phyloP scores from a whole-genome alignment of 2,888 invertebrate genomes.

The Parelbella ahira region DNA sequence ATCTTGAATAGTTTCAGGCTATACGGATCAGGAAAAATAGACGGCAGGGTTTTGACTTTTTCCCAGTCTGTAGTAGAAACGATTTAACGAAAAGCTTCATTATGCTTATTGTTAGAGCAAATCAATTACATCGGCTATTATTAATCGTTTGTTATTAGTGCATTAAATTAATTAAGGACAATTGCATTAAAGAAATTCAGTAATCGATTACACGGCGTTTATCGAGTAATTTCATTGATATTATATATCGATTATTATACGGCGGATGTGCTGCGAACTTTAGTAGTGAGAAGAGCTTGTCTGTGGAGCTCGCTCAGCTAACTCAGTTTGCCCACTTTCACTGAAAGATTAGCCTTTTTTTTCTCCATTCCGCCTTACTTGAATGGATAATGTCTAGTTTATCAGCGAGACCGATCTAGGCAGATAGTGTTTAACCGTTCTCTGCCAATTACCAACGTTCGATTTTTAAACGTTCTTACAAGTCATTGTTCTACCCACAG shows the following conservation, averaged over 20 bases:
- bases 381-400: conserved; percentile 36
- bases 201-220: conserved; percentile 13
- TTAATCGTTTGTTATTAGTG: too few relatives aligned
- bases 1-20: too few relatives aligned
- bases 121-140: neutral
- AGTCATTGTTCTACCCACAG: conserved; percentile 15
- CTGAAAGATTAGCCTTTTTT: conserved; percentile 45
- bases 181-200: conserved; percentile 3
- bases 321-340: conserved; percentile 48
- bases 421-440: conserved; percentile 39
- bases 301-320: conserved; percentile 30
- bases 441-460: conserved; percentile 32
- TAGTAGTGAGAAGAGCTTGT: conserved; percentile 14
- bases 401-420: conserved; percentile 41
- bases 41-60: too few relatives aligned
- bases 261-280: conserved; percentile 13
- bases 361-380: conserved; percentile 35
- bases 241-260: neutral
- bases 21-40: too few relatives aligned
- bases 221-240: neutral
- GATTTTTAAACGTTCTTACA: conserved; percentile 18
- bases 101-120: neutral
- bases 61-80: too few relatives aligned
- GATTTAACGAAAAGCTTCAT: too few relatives aligned
- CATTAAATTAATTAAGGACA: too few relatives aligned